phyloP scores from a whole-genome alignment of 2,113 vertebrate genomes.

The Anhinga anhinga region DNA sequence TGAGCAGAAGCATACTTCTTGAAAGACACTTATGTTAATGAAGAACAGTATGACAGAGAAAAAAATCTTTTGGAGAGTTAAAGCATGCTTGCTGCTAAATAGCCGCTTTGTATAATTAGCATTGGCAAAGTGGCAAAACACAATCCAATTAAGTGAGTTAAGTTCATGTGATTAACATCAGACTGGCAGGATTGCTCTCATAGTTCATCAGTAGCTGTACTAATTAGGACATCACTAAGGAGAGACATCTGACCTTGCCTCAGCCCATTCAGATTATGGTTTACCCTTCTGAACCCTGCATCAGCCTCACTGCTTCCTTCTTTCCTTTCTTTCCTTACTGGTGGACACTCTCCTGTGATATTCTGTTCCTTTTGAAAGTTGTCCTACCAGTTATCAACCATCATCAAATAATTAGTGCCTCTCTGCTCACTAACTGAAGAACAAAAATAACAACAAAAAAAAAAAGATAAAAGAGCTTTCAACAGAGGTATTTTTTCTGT shows the following conservation, averaged over 20 bases:
- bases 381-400: background rate
- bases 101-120: constrained; percentile 1
- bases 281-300: background rate
- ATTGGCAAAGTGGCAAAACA: constrained; percentile 19
- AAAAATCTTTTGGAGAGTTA: background rate
- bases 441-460: background rate
- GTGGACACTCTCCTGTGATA: background rate
- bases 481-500: background rate
- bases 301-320: background rate
- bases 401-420: background rate
- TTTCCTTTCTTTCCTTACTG: background rate
- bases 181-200: background rate
- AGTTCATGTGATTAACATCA: constrained; percentile 44
- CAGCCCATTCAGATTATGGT: background rate
- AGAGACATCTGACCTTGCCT: constrained; percentile 21
- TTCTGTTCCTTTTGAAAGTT: background rate
- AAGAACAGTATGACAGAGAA: background rate
- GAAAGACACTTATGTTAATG: background rate
- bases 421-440: background rate
- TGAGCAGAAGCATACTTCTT: background rate
- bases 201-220: constrained; percentile 8
- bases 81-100: background rate
- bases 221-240: background rate
- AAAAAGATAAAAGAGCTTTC: background rate
- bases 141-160: constrained; percentile 42